Base-by-base conservation (phyloP, 2,113 vertebrate genomes). In the Ochotona princeps region DNA sequence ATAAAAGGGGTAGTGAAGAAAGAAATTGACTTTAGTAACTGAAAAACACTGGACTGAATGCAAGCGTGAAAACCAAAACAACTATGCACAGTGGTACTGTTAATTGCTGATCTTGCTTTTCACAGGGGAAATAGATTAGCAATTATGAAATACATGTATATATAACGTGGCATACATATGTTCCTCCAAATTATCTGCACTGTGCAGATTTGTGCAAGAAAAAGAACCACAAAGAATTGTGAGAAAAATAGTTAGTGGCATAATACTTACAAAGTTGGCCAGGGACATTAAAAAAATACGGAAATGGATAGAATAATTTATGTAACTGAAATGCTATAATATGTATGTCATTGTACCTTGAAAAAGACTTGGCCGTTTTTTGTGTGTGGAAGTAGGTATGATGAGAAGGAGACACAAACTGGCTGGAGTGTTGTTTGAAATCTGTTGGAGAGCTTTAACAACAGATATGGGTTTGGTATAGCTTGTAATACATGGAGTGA, bases 161-260 rank as follows among this genome's bases (percentile, higher is more conserved):
- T 73, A 38, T 66, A 73, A 25, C 5, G 15, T 74, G 69, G 38
- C 38, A 20, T 67, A 87, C 72, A 92, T 92, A 69, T 57, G 11
- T 81, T 87, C 49, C 69, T 74, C 74, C 74, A 81, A 92, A 74
- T 87, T 69, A 82, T n/a, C 44, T 87, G n/a, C 38, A 47, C 20
- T 65, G 44, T n/a, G 32, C 44, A 66, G 74, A 74, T 74, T 51
- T 82, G 60, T 82, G 10, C 35, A 57, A 74, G 44, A 82, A 92
- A 74, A 49, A 73, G 25, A 44, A 44, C 38, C 38, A 44, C 35
- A 75, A 47, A 63, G 8, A 23, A 12, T 25, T 87, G 14, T 81
- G 49, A 44, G 15, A 25, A 74, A 81, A 81, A 28, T 6, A 26
- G 47, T 74, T 82, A 57, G n/a, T 63, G 51, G 51, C 20, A 81